Base-by-base conservation (phyloP, 2,113 vertebrate genomes). In the Antigone vipio region DNA sequence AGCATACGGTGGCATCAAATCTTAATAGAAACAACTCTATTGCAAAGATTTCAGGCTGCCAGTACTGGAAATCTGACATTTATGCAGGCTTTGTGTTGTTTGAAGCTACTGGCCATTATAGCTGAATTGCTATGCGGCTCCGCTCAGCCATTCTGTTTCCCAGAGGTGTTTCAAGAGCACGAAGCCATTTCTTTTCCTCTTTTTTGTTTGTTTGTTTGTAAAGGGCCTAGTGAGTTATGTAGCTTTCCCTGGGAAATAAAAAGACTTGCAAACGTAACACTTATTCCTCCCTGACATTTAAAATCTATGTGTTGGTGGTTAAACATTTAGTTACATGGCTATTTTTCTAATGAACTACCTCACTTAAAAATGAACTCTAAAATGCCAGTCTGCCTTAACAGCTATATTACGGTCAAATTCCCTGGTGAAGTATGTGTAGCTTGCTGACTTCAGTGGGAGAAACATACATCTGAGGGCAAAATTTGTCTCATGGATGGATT, bases 1-100 rank as follows among this genome's bases (percentile, higher is more conserved):
- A 93, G 82, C 72, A 92, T 92, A 83, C 55, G 77, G 72, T 93
- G 79, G 94, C 8, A 4, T 40, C 12, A 10, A 91, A 38, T 82
- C 78, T 74, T 81, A 91, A 79, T 44, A 88, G 83, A 94, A 96
- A 88, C 73, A 96, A 81, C 75, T 80, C 73, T 75, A 15, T 84
- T 75, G 91, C 74, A 91, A 96, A 92, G 74, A 96, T 88, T 88
- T 82, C 85, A 85, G 67, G 79, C 92, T 95, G 52, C 79, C 77
- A 84, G 91, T 90, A 95, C 90, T 75, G 85, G 96, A 95, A 97
- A 96, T 76, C 81, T 92, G 93, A 96, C 94, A 97, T 96, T 96
- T 98, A 68, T 86, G 79, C 66, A 74, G 88, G 34, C 59, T 96
- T 85, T 97, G 80, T 96, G 89, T 86, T 97, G 84, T 97, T 95